These are phyloP conservation scores for Epinephelus awoara DNA, from an alignment of 2,797 vertebrate species.

Conservation along the genomic window DNA sequence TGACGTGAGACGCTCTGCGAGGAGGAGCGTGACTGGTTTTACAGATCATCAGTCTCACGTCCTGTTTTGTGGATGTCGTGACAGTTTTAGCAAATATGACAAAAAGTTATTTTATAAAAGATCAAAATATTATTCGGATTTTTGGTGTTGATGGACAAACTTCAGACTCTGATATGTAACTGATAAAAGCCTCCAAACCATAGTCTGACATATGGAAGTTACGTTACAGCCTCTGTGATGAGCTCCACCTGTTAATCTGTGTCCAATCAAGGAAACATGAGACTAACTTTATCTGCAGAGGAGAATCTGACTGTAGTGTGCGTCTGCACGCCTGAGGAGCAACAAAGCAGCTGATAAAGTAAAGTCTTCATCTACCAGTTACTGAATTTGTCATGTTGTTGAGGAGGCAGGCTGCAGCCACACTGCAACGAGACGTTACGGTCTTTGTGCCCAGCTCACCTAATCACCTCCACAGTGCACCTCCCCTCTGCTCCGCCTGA, in stretches of 20 bases:
- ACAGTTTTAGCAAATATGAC: no score
- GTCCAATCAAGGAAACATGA: not conserved
- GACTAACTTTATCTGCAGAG: not conserved
- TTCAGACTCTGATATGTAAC: not conserved
- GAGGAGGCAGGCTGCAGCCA: not conserved
- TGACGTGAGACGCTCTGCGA: no score
- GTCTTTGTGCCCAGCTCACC: not conserved
- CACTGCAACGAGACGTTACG: not conserved
- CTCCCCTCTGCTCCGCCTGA: not conserved
- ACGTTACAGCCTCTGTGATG: not conserved
- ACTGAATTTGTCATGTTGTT: not conserved
- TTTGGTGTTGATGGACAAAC: not conserved
- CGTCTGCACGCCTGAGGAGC: conserved; percentile 1
- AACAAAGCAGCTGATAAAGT: conserved; percentile 33
- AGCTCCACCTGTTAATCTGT: no score
- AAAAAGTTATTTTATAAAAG: no score
- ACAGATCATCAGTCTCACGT: no score
- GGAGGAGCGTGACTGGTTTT: no score
- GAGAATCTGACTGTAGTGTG: not conserved
- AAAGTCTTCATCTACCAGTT: conserved; percentile 7
- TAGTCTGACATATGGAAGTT: not conserved
- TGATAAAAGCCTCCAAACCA: not conserved
- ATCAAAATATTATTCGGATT: not conserved
- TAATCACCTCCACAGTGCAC: not conserved
- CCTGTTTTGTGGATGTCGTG: no score